phyloP scores from a whole-genome alignment of 1,140 invertebrate species.

The Condylostylus longicornis region DNA sequence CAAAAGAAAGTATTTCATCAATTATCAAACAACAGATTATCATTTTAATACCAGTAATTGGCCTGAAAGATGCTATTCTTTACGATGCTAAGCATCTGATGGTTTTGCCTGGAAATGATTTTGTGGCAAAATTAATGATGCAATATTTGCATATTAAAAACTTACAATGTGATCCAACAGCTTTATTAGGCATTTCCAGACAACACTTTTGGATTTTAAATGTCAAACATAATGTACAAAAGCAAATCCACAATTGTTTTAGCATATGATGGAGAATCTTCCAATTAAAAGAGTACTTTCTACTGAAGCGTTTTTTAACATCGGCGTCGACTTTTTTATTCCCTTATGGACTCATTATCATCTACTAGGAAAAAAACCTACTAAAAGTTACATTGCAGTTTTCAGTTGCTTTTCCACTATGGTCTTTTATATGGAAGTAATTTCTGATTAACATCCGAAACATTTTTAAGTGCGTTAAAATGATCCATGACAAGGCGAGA shows the following conservation, averaged over 20 bases:
- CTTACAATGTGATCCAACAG: neutral
- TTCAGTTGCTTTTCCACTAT: slow-evolving; percentile 8
- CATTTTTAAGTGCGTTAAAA: slow-evolving; percentile 17
- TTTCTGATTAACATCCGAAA: slow-evolving; percentile 12
- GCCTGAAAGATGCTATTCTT: no score
- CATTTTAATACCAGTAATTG: no score
- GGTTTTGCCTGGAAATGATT: no score
- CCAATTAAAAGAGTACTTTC: slow-evolving; percentile 9
- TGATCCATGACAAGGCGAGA: slow-evolving; percentile 18
- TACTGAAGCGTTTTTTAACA: slow-evolving; percentile 14
- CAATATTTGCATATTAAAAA: no score
- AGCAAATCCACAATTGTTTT: slow-evolving; percentile 10
- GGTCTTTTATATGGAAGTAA: slow-evolving; percentile 20
- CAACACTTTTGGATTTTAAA: slow-evolving; percentile 15
- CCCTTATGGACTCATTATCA: slow-evolving; percentile 12
- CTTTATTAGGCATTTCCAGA: neutral
- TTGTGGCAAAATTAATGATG: no score
- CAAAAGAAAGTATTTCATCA: no score
- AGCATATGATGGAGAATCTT: slow-evolving; percentile 22
- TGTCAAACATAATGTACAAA: slow-evolving; percentile 18
- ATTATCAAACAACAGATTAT: no score
- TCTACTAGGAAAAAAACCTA: neutral
- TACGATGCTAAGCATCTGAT: no score
- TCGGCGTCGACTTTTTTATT: slow-evolving; percentile 22
- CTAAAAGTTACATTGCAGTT: slow-evolving; percentile 9